Evolutionary conservation across 2,888 invertebrate genomes (phyloP).

Genomic region (Leucophora obtusa): DNA sequence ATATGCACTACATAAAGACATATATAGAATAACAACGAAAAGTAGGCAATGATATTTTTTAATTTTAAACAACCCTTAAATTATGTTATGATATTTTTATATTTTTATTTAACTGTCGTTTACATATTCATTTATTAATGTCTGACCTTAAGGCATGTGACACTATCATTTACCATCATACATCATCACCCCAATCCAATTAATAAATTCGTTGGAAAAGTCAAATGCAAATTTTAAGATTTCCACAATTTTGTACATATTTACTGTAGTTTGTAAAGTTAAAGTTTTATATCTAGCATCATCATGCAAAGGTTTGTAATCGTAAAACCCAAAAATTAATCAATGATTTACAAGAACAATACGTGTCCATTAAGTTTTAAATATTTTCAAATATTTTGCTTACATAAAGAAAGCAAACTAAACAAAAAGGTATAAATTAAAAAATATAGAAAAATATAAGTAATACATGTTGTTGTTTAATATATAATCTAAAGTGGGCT

Average conservation of each 20-base stretch:
- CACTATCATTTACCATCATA: slow-evolving; percentile 29
- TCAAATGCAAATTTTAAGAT: not conserved
- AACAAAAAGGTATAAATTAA: not conserved
- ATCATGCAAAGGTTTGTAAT: slow-evolving; percentile 70
- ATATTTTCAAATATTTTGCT: not conserved
- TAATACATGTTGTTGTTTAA: not conserved
- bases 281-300: slow-evolving; percentile 65
- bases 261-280: not conserved
- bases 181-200: not conserved
- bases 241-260: too few relatives aligned
- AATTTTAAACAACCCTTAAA: not conserved
- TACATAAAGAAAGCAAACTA: not conserved
- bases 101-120: not conserved
- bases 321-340: slow-evolving; percentile 70
- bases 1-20: not conserved
- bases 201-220: not conserved
- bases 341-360: slow-evolving; percentile 76
- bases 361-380: slow-evolving; percentile 64
- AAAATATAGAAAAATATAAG: not conserved
- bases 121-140: slow-evolving; percentile 36
- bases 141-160: slow-evolving; percentile 26
- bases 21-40: not conserved
- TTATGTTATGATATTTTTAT: not conserved
- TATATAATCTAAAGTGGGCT: slow-evolving; percentile 6
- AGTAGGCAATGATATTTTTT: not conserved